phyloP scores from a whole-genome alignment of 1,140 invertebrate genomes.

The Ceratitis capitata region DNA sequence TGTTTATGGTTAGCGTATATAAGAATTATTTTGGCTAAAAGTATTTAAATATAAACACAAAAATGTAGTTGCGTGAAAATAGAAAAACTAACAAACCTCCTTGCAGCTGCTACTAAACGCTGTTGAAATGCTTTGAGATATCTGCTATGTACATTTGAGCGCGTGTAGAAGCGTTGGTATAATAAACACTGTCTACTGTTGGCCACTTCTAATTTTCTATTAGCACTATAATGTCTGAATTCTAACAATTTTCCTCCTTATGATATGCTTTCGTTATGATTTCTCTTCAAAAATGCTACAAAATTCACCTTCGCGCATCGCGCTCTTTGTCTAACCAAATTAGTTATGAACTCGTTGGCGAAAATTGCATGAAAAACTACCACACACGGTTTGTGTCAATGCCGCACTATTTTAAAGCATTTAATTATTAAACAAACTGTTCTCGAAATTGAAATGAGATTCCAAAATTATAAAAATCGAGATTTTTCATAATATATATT shows the following conservation, averaged over 20 bases:
- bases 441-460: background rate
- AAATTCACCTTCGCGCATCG: background rate
- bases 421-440: background rate
- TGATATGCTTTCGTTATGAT: too few relatives aligned
- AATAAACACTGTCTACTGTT: background rate
- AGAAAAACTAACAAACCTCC: background rate
- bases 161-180: background rate
- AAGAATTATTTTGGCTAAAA: too few relatives aligned
- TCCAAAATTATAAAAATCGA: too few relatives aligned
- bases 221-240: background rate
- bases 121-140: background rate
- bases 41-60: background rate
- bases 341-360: too few relatives aligned
- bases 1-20: conserved; percentile 61
- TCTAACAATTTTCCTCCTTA: background rate
- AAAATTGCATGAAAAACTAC: background rate
- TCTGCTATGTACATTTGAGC: background rate
- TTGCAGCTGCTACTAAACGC: background rate
- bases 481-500: too few relatives aligned
- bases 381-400: conserved; percentile 8
- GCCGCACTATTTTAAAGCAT: background rate
- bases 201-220: background rate
- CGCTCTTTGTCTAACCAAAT: background rate
- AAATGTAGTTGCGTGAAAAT: background rate
- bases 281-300: background rate